Percentiles rank a stretch among this genome's conserved stretches.
phyloP scores from a whole-genome alignment of 2,113 vertebrate species.

The Syrmaticus mikado region DNA sequence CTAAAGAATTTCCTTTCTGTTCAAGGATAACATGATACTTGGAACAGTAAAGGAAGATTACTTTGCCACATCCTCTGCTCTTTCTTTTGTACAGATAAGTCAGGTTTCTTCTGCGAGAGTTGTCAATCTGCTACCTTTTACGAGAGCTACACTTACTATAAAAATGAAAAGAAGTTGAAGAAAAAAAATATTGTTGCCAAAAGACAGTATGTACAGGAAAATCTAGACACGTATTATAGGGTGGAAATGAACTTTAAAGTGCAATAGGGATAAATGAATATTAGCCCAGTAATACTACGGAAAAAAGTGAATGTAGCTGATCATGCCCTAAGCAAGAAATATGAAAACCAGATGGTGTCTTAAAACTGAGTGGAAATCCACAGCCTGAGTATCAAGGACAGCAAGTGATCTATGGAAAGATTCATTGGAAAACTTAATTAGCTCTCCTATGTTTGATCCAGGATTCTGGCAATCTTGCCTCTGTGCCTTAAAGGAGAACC shows the following conservation, averaged over 20 bases:
- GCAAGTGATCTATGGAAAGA: background rate
- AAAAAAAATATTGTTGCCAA: background rate
- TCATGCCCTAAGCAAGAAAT: background rate
- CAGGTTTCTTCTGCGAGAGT: background rate
- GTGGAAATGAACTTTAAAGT: conserved; percentile 40
- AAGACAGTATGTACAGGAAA: conserved; percentile 7
- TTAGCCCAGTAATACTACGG: background rate
- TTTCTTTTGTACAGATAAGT: background rate
- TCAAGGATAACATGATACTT: background rate
- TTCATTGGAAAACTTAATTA: background rate
- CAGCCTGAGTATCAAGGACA: background rate
- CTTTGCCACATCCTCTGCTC: background rate
- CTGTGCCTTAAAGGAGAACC: background rate
- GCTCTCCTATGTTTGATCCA: background rate
- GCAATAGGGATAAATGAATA: background rate
- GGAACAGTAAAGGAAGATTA: background rate
- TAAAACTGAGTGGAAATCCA: conserved; percentile 38
- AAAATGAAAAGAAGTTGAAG: background rate
- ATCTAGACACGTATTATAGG: background rate
- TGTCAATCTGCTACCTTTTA: background rate
- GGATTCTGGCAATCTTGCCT: background rate
- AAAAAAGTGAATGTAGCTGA: background rate
- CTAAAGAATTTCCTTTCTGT: background rate
- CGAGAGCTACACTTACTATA: background rate
- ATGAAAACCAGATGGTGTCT: conserved; percentile 24